A percentile compares a stretch with the other conserved stretches of the same genome.
Conservation (phyloP, 2,888 invertebrate species). For the Diabrotica balteata region DNA sequence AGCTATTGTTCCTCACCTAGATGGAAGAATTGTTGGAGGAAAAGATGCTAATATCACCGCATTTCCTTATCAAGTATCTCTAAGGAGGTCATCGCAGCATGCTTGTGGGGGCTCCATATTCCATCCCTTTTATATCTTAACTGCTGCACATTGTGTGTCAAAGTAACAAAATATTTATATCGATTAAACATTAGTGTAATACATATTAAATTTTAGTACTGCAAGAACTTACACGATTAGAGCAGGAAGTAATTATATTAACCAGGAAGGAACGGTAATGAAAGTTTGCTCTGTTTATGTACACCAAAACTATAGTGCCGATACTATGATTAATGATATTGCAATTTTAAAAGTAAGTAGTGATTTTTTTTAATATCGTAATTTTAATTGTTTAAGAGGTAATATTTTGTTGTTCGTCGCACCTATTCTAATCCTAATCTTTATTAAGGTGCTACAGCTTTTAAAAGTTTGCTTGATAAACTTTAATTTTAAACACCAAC, state of each 20-base stretch:
- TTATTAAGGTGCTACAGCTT: too few relatives aligned
- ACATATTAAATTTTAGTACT: conserved; percentile 30
- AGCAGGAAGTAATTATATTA: conserved; percentile 29
- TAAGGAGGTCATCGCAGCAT: conserved; percentile 26
- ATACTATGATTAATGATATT: conserved; percentile 37
- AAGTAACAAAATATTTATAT: conserved; percentile 26
- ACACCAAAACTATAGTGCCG: conserved; percentile 24
- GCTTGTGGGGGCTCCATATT: conserved; percentile 42
- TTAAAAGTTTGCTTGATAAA: too few relatives aligned
- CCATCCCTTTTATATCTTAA: conserved; percentile 38
- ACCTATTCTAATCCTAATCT: too few relatives aligned
- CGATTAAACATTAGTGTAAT: neutral
- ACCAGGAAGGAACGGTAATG: conserved; percentile 19
- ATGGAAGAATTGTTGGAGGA: conserved; percentile 36
- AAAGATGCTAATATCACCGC: conserved; percentile 31
- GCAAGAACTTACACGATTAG: conserved; percentile 25
- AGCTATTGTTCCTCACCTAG: conserved; percentile 27
- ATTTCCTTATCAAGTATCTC: conserved; percentile 40
- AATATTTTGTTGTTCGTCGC: too few relatives aligned
- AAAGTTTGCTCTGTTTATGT: conserved; percentile 21
- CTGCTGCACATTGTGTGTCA: conserved; percentile 42
- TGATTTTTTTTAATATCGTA: too few relatives aligned
- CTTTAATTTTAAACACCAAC: too few relatives aligned
- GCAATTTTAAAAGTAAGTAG: conserved; percentile 20
- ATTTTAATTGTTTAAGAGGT: too few relatives aligned